Conservation (phyloP, 30 jellyfish, hydroid and myxozoan genomes). For the Hydractinia echinata region DNA sequence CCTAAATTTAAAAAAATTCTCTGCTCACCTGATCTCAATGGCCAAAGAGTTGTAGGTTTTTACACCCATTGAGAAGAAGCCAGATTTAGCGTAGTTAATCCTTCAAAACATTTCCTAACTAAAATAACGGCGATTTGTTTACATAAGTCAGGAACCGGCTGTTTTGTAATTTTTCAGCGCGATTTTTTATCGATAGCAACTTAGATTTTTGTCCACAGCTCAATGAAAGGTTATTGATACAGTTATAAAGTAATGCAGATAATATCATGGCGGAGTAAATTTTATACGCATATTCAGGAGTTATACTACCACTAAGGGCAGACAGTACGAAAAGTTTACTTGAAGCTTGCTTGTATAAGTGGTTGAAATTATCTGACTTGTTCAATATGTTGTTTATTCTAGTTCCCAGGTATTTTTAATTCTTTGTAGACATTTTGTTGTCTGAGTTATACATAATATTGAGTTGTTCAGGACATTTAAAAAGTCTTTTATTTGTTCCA, state of each 20-base stretch:
- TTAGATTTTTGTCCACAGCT: slow-evolving; percentile 34
- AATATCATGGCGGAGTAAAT: too few species aligned
- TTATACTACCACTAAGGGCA: too few species aligned
- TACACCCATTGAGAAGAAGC: slow-evolving; percentile 9
- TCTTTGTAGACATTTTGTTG: background rate
- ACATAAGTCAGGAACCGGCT: slow-evolving; percentile 18
- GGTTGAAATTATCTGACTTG: too few species aligned
- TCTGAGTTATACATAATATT: background rate
- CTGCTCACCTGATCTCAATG: slow-evolving; percentile 9
- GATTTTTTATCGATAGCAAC: slow-evolving; percentile 44
- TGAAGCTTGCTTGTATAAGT: too few species aligned
- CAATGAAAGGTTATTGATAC: slow-evolving; percentile 35
- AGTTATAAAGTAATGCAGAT: too few species aligned
- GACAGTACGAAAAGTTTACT: too few species aligned
- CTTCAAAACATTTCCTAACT: slow-evolving; percentile 38
- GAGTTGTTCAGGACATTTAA: slow-evolving; percentile 9
- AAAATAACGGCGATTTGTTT: slow-evolving; percentile 42
- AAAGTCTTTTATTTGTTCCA: too few species aligned
- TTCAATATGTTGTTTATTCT: too few species aligned
- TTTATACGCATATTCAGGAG: too few species aligned
- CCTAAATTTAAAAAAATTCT: background rate
- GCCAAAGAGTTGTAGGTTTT: background rate
- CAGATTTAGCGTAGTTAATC: background rate
- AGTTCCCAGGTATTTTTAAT: too few species aligned
- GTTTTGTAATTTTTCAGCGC: slow-evolving; percentile 38